Evolutionary conservation across 37 sponge, comb jelly and placozoan species (phyloP), one percentile per base, ranked within the genome.

Genomic region (Ianthella basta): DNA sequence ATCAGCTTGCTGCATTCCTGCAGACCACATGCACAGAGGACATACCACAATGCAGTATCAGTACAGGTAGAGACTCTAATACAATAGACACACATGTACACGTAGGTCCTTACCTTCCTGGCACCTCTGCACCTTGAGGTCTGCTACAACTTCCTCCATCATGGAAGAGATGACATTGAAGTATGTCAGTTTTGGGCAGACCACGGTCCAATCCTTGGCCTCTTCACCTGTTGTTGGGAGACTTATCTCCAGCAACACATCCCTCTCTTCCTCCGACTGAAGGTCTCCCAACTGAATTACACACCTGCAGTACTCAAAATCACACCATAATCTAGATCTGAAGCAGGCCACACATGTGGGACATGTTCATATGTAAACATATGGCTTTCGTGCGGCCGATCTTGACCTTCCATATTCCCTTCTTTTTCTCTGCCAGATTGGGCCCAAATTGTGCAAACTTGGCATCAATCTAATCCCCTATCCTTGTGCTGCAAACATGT

Each of bases 191-290:
- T 83, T 80, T n/a, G 84, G 83, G 5, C 16, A 63, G 21, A 91
- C 40, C 34, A 87, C 73, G 20, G 39, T 30, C 79, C 84, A 81
- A 54, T 72, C 56, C 24, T 44, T 54, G 29, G 25, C 59, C 0
- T 80, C 83, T 24, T 56, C 73, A 5, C 77, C 59, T 25, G 86
- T 54, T 36, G 87, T 83, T 0, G 94, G 92, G 4, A 94, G 88
- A 21, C 83, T 69, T 53, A 96, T 23, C 80, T 91, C 88, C 68
- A 96, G 18, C 36, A 96, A 82, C 41, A 96, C 88, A 40, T 96
- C 97, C 54, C 94, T 86, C 77, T 85, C 88, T 79, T 96, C 97
- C 79, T 96, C 97, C 13, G 97, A 96, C 79, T 96, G 97, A 44
- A 96, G 59, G 68, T 96, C 97, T 23, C 97, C 97, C 82, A 96